Evolutionary conservation across 2,888 invertebrate genomes (phyloP).

Genomic region (Cylloceria caligata): DNA sequence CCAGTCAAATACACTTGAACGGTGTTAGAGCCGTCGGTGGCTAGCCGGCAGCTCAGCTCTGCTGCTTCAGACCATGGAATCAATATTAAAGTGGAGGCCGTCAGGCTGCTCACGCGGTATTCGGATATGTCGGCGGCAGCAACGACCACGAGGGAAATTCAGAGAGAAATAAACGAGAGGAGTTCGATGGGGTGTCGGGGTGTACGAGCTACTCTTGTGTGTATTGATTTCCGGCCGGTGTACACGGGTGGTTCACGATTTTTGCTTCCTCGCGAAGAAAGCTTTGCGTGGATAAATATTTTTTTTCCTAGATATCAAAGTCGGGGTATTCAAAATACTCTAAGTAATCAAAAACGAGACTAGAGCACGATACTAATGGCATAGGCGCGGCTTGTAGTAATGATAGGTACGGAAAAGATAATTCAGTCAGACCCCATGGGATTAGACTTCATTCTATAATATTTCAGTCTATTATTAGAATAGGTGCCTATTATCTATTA

Average conservation of each 20-base stretch:
- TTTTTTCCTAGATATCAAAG: neutral
- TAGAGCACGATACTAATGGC: too few species aligned
- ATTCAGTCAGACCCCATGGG: too few species aligned
- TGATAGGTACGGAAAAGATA: too few species aligned
- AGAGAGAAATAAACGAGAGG: constrained; percentile 51
- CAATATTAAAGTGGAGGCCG: constrained; percentile 74
- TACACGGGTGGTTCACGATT: constrained; percentile 20
- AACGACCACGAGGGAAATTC: constrained; percentile 18
- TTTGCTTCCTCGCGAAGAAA: constrained; percentile 16
- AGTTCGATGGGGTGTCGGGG: constrained; percentile 63
- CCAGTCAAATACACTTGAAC: constrained; percentile 79
- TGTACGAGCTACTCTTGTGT: constrained; percentile 54
- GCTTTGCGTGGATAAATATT: neutral
- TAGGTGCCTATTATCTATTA: too few species aligned
- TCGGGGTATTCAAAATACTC: neutral
- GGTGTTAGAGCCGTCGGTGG: constrained; percentile 68
- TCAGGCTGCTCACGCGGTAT: constrained; percentile 49
- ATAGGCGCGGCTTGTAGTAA: too few species aligned
- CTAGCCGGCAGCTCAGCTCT: constrained; percentile 52
- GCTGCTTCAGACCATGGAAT: constrained; percentile 71
- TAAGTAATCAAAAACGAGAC: neutral
- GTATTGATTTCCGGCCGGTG: constrained; percentile 65
- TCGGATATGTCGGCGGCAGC: constrained; percentile 10
- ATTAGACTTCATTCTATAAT: too few species aligned
- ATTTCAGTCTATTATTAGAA: too few species aligned